Base-by-base conservation (phyloP, 2,113 vertebrate genomes). In the Brachionichthys hirsutus region DNA sequence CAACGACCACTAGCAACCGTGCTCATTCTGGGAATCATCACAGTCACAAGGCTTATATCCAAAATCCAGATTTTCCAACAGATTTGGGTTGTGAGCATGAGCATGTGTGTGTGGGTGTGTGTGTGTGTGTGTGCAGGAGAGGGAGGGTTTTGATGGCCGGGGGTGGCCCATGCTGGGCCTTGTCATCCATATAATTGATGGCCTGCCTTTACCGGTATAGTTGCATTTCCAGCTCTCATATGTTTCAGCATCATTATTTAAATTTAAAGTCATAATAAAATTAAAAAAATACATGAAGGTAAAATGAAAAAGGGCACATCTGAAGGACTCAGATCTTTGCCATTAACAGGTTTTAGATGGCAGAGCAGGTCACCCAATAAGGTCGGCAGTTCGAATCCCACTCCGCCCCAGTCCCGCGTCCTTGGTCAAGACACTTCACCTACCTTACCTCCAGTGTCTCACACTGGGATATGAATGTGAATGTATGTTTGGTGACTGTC, bases 161-260 rank as follows among this genome's bases (percentile, higher is more conserved):
- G n/a, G n/a, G n/a, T 54, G 52, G 55, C 18, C 63, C 46, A 53
- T 77, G 62, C 54, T 77, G 67, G 18, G 57, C 62, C 55, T 56
- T 35, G 15, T 73, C 65, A 75, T 76, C 72, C 78, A 69, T 80
- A 59, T 70, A 16, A 80, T 64, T 22, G 36, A 80, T 63, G 73
- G 73, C 76, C 45, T 51, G 34, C 17, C 24, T 45, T 61, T n/a
- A n/a, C n/a, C n/a, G n/a, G n/a, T n/a, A n/a, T 57, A 19, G 59
- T 11, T 54, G 47, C 9, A 16, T 13, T 3, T 36, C 12, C 20
- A 9, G 20, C 44, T 56, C 2, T 41, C 22, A 16, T 49, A 6
- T 13, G 15, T 16, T 13, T 24, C 11, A 44, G 6, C 15, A 9
- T n/a, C 6, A n/a, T 50, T 30, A 15, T 42, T 15, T 15, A 2